Evolutionary conservation across 2,888 invertebrate genomes (phyloP).

Genomic region (Achlya flavicornis): DNA sequence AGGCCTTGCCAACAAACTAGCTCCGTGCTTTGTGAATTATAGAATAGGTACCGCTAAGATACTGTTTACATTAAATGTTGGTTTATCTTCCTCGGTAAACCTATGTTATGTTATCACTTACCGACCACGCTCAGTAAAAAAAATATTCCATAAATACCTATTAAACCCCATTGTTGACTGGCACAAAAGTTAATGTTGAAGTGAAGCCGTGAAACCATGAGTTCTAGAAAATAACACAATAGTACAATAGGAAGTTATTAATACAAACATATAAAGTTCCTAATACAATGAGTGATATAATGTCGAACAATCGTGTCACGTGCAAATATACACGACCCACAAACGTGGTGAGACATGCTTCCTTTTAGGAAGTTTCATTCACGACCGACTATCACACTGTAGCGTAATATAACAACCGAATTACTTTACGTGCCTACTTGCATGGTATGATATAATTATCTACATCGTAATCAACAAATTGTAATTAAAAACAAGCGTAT

Average conservation of each 20-base stretch:
- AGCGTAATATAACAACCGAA: slow-evolving; percentile 23
- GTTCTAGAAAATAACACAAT: slow-evolving; percentile 5
- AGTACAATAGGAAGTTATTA: neutral
- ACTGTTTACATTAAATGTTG: neutral
- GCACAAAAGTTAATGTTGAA: neutral
- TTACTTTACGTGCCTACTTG: neutral
- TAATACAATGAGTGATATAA: slow-evolving; percentile 8
- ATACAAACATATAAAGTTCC: neutral
- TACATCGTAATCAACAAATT: neutral
- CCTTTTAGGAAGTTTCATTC: slow-evolving; percentile 19
- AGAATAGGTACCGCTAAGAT: slow-evolving; percentile 24
- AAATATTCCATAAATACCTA: neutral
- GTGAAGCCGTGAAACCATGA: neutral
- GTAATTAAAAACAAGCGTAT: too few relatives aligned
- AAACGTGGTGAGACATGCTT: slow-evolving; percentile 12
- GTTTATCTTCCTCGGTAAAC: neutral
- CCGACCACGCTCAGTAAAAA: too few relatives aligned
- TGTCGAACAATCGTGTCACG: neutral
- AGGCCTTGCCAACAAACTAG: slow-evolving; percentile 29
- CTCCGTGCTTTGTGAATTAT: slow-evolving; percentile 20
- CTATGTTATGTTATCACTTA: too few relatives aligned
- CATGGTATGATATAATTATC: neutral
- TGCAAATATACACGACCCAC: slow-evolving; percentile 2
- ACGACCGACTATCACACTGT: slow-evolving; percentile 24
- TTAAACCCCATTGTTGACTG: neutral